A percentile compares a stretch with the other conserved stretches of the same genome.
phyloP scores from a whole-genome alignment of 2,797 vertebrate genomes.

The Meda fulgida region DNA sequence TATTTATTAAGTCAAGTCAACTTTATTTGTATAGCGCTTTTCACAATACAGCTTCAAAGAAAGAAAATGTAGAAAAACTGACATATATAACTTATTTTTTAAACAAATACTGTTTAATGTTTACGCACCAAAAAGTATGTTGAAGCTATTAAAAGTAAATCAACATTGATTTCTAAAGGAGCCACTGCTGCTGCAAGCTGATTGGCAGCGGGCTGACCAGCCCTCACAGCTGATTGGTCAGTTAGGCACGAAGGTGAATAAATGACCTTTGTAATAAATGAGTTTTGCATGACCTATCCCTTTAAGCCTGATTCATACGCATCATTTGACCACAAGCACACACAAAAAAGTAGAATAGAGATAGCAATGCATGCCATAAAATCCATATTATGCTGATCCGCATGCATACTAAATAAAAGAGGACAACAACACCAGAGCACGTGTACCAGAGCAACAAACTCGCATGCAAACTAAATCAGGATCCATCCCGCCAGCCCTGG shows the following conservation, averaged over 20 bases:
- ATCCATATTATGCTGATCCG: slow-evolving; percentile 73
- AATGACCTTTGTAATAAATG: background rate
- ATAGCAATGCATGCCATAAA: slow-evolving; percentile 62
- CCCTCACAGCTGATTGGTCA: slow-evolving; percentile 58
- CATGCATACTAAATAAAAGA: slow-evolving; percentile 61
- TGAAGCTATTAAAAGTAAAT: background rate
- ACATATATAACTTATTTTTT: too few species aligned
- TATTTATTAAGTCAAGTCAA: background rate
- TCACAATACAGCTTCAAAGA: background rate
- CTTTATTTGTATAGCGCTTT: background rate
- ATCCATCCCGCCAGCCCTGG: slow-evolving; percentile 56
- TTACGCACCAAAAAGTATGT: background rate
- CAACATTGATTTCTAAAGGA: background rate
- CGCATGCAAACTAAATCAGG: slow-evolving; percentile 34
- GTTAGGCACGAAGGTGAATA: too few species aligned
- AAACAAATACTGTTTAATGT: background rate
- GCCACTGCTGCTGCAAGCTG: slow-evolving; percentile 58
- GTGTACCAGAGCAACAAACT: slow-evolving; percentile 35
- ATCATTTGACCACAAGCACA: background rate
- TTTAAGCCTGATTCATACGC: background rate
- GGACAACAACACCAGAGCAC: slow-evolving; percentile 57
- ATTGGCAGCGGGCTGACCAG: slow-evolving; percentile 67
- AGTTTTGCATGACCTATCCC: background rate
- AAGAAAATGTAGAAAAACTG: too few species aligned
- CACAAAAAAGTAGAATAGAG: background rate